These are phyloP conservation scores for Eutolmus rufibarbis DNA, from an alignment of 2,888 invertebrate species.

Conservation along the genomic window DNA sequence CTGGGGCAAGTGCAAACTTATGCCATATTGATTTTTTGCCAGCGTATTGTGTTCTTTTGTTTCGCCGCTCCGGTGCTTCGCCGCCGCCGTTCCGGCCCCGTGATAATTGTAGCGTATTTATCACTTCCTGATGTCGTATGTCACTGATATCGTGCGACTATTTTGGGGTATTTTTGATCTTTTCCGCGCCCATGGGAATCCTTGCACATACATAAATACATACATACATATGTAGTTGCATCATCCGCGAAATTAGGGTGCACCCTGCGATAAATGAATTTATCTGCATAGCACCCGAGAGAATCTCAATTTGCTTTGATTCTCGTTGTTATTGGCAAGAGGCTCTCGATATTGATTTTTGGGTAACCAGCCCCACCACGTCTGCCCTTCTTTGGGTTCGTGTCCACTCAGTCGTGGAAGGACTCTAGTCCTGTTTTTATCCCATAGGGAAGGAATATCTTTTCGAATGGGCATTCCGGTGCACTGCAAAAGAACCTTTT, in stretches of 20 bases:
- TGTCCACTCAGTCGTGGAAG: neutral
- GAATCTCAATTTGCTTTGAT: slow-evolving; percentile 3
- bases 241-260: neutral
- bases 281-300: slow-evolving; percentile 9
- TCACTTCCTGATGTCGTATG: slow-evolving; percentile 29
- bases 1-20: neutral
- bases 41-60: neutral
- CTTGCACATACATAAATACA: neutral
- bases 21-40: slow-evolving; percentile 12
- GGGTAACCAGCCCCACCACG: neutral
- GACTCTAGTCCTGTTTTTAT: neutral
- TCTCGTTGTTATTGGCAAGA: slow-evolving; percentile 5
- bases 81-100: neutral
- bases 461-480: neutral
- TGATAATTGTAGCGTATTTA: slow-evolving; percentile 35
- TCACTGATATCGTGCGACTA: neutral
- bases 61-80: neutral
- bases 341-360: neutral
- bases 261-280: slow-evolving; percentile 28
- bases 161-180: neutral
- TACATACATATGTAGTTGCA: neutral
- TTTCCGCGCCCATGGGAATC: neutral
- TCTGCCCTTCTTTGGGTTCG: neutral
- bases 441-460: neutral
- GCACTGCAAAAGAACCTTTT: neutral